Evolutionary conservation across 2,888 invertebrate species (phyloP), one percentile per base, ranked within the genome.

Genomic region (Eupithecia inturbata): DNA sequence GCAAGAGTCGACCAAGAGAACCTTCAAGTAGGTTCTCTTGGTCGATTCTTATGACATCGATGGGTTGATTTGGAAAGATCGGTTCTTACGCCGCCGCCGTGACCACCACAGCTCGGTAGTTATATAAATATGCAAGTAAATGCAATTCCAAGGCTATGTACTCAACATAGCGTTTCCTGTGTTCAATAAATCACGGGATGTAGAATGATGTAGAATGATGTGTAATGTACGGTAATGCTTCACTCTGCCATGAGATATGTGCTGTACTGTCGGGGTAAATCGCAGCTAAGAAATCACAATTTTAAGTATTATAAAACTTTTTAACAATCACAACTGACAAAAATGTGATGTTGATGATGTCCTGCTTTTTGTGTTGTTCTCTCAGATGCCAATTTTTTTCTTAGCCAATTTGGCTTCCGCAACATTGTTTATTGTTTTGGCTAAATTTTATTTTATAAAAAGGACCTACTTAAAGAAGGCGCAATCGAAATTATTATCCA

Each of bases 111-210:
- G 26, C 57, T 26, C 26, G 26, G 14, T 57, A 26, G 57, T 26
- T 57, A 26, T 57, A 1, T 53, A 53, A 22, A 57, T 57, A 26
- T 22, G 26, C 57, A 26, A 57, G 22, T 3, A 3, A 57, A 2
- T 57, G 57, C 57, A 14, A 14, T 57, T 57, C 31, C 62, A 31
- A 62, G 62, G 62, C 28, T 31, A 19, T 3, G 4, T n/a, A 33
- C 3, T 22, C 31, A 31, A 66, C 36, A 22, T n/a, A 66, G 72
- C 69, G 71, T 57, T 78, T 75, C 77, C 70, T 72, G 68, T 60
- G 63, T 41, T 49, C 68, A 67, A 76, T 78, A 78, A 76, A 78
- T 77, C 75, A 76, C 12, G 19, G 64, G 71, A 78, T 73, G 67
- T 76, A 26, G 71, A n/a, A n/a, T n/a, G n/a, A n/a, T n/a, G n/a